These are phyloP conservation scores for Forficula auricularia DNA, from an alignment of 1,140 invertebrate genomes.

Conservation along the genomic window DNA sequence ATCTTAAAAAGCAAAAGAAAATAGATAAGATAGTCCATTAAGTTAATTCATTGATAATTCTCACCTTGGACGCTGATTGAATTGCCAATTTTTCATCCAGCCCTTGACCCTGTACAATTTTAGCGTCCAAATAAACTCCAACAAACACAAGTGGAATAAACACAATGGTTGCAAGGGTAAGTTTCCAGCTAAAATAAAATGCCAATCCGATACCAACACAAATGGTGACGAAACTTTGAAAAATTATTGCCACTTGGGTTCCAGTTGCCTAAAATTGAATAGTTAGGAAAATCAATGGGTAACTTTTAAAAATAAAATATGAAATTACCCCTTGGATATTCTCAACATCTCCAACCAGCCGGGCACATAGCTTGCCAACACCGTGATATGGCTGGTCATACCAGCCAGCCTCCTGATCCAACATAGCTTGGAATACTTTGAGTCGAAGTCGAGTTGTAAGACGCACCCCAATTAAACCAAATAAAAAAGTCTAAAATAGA, in stretches of 20 bases:
- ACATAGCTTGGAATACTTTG: conserved; percentile 48
- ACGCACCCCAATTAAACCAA: conserved; percentile 53
- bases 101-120: conserved; percentile 43
- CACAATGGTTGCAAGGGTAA: conserved; percentile 55
- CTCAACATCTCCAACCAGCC: conserved; percentile 59
- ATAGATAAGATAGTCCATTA: no score
- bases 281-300: no score
- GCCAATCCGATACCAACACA: conserved; percentile 49
- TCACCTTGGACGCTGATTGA: conserved; percentile 37
- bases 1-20: no score
- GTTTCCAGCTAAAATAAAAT: conserved; percentile 62
- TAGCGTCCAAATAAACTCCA: conserved; percentile 55
- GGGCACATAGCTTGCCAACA: conserved; percentile 58
- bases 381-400: conserved; percentile 59
- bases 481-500: conserved; percentile 46
- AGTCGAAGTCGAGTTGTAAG: conserved; percentile 53
- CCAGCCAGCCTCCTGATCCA: conserved; percentile 66
- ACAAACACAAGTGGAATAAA: conserved; percentile 63
- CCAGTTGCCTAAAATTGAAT: conserved; percentile 73
- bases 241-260: conserved; percentile 52
- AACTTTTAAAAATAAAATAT: no score
- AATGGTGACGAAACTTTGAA: conserved; percentile 60
- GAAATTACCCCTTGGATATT: conserved; percentile 66
- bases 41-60: no score
- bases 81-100: conserved; percentile 42